Evolutionary conservation across 2,797 vertebrate genomes (phyloP).

Genomic region (Australoheros facetus): DNA sequence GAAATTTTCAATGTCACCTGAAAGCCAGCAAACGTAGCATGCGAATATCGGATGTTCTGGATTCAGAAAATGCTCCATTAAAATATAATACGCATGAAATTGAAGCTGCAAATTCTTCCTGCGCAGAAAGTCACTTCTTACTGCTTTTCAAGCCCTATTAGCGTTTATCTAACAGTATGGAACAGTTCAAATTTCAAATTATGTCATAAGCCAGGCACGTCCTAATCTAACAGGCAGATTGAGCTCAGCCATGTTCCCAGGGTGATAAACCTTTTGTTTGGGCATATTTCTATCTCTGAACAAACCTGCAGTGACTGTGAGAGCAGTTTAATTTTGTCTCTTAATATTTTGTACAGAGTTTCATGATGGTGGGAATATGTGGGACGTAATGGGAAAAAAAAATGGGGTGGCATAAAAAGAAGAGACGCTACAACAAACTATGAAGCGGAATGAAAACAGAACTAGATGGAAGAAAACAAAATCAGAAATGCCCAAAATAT

Average conservation of each 20-base stretch:
- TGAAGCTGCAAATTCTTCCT: neutral
- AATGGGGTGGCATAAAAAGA: neutral
- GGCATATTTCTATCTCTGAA: neutral
- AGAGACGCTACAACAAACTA: slow-evolving; percentile 6
- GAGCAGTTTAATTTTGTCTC: neutral
- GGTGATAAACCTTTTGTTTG: neutral
- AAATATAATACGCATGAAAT: neutral
- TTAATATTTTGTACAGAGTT: neutral
- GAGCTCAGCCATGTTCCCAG: neutral
- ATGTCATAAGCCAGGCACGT: neutral
- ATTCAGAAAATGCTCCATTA: neutral
- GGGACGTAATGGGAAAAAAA: neutral
- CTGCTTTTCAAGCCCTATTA: neutral
- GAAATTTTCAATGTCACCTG: neutral
- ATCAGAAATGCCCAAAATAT: slow-evolving; percentile 4
- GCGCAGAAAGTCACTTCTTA: neutral
- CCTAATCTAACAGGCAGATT: neutral
- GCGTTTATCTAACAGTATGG: neutral
- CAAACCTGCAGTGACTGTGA: neutral
- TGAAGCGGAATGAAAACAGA: slow-evolving; percentile 36
- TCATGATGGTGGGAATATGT: neutral
- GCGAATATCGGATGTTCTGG: neutral
- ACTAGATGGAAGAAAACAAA: slow-evolving; percentile 26
- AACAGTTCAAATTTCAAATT: neutral
- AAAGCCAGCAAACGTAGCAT: neutral